These are phyloP conservation scores for Ia io DNA, from an alignment of 2,113 vertebrate species.

Conservation along the genomic window DNA sequence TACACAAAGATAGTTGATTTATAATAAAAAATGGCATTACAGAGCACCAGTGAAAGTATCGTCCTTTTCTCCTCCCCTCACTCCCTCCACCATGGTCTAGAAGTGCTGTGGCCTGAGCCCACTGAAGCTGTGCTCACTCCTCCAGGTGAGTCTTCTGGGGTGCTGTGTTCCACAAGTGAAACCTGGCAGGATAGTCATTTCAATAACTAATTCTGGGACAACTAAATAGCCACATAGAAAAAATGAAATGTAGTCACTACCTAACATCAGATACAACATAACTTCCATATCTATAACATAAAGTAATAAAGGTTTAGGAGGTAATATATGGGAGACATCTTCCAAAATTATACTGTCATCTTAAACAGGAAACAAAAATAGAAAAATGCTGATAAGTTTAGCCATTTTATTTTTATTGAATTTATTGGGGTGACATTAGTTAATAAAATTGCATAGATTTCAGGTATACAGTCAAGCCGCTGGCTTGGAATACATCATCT, in stretches of 20 bases:
- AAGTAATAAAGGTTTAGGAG: background rate
- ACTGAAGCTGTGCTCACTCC: background rate
- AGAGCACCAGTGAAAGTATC: background rate
- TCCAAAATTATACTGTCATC: background rate
- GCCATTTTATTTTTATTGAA: background rate
- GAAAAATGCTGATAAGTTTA: background rate
- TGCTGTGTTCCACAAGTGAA: constrained; percentile 88
- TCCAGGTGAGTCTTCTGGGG: background rate
- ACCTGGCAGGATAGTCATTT: constrained; percentile 72
- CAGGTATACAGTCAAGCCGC: background rate
- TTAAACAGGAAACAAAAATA: background rate
- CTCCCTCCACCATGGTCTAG: background rate
- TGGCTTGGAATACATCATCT: background rate
- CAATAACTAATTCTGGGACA: background rate
- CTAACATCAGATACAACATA: background rate
- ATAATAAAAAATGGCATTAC: no score
- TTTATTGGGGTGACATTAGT: background rate
- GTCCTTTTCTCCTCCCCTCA: no score
- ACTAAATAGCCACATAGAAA: background rate
- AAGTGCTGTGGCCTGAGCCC: background rate
- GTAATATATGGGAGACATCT: background rate
- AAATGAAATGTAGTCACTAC: background rate
- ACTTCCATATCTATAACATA: constrained; percentile 4
- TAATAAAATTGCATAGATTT: background rate
- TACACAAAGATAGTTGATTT: background rate